These are phyloP conservation scores for Eugnorisma glareosa DNA, from an alignment of 2,888 invertebrate species.

Conservation along the genomic window DNA sequence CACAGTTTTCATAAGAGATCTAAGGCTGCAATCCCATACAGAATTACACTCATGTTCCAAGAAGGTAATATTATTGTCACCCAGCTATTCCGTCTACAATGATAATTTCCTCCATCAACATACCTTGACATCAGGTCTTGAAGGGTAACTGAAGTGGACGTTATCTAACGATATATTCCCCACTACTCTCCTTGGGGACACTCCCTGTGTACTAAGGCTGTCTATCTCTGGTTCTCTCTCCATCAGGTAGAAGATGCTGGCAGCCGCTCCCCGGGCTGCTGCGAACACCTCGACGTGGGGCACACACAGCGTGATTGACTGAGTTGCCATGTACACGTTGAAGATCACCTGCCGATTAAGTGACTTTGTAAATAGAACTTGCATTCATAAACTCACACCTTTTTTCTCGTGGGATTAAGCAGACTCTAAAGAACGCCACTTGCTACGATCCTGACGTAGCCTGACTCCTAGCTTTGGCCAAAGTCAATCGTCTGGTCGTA, in stretches of 20 bases:
- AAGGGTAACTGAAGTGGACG: conserved; percentile 94
- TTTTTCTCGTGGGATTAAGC: neutral
- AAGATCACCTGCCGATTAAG: conserved; percentile 91
- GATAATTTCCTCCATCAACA: neutral
- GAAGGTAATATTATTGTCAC: neutral
- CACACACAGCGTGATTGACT: conserved; percentile 94
- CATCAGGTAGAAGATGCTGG: conserved; percentile 93
- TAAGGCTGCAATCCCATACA: too few relatives aligned
- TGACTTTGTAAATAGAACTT: neutral
- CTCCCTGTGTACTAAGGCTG: conserved; percentile 91
- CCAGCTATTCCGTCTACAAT: neutral
- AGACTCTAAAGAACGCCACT: neutral
- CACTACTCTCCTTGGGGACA: conserved; percentile 88
- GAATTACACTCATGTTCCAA: neutral
- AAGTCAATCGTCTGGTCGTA: neutral
- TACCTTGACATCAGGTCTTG: conserved; percentile 93
- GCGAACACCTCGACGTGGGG: conserved; percentile 94
- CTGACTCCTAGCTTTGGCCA: neutral
- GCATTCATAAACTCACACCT: neutral
- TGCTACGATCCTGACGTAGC: neutral
- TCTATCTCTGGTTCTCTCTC: conserved; percentile 94
- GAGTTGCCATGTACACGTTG: conserved; percentile 94
- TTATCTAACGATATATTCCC: conserved; percentile 93
- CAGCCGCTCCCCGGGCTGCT: conserved; percentile 93
- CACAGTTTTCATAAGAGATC: neutral